Percentiles rank a stretch among this genome's conserved stretches.
Evolutionary conservation across 2,113 vertebrate genomes (phyloP).

Genomic region (Scortum barcoo): DNA sequence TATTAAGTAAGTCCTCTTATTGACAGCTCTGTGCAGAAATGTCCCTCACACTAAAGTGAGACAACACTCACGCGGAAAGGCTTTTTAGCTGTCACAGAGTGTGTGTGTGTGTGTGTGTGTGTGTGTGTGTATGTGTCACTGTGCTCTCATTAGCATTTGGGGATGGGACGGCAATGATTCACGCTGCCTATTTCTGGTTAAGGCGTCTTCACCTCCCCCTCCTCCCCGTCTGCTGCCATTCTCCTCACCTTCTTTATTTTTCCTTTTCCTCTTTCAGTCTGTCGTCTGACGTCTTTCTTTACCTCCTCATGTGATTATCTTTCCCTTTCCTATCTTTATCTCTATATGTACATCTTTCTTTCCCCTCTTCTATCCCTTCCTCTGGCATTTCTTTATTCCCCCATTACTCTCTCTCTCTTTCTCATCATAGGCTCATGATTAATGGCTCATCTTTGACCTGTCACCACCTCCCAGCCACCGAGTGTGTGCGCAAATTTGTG

Average conservation of each 20-base stretch:
- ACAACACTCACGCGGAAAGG: neutral
- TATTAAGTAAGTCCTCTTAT: conserved; percentile 16
- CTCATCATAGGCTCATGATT: conserved; percentile 29
- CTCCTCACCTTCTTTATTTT: neutral
- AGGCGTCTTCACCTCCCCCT: conserved; percentile 4
- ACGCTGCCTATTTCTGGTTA: conserved; percentile 12
- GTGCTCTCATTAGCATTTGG: conserved; percentile 8
- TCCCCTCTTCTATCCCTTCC: neutral
- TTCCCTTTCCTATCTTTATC: neutral
- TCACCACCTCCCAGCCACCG: conserved; percentile 12
- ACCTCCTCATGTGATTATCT: neutral
- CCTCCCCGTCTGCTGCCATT: neutral
- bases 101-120: conserved; percentile 13
- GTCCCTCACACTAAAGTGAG: conserved; percentile 20
- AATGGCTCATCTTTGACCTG: conserved; percentile 42
- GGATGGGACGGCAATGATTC: conserved; percentile 8
- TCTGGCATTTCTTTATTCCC: neutral
- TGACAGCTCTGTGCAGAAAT: conserved; percentile 32
- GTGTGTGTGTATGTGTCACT: neutral
- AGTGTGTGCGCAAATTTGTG: neutral
- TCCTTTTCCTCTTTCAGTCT: neutral
- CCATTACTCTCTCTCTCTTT: neutral
- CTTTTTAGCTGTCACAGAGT: neutral
- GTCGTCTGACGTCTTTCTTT: neutral
- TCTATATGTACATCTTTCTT: neutral